A percentile compares a stretch with the other conserved stretches of the same genome.
Conservation (phyloP, 2,113 vertebrate species). For the Syngnathus floridae region DNA sequence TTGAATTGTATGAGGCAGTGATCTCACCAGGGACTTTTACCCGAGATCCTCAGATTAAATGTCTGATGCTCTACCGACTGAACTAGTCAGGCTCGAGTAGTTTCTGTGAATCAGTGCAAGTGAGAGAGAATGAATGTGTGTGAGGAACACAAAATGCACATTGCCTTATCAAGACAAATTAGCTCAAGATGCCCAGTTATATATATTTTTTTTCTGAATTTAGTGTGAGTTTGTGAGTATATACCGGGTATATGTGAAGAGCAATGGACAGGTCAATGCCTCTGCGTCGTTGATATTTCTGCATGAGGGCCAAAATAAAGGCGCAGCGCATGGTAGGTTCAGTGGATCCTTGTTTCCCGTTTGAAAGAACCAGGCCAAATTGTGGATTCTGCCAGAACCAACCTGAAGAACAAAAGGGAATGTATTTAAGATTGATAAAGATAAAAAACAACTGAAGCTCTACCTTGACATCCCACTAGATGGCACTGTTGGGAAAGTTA, state of each 20-base stretch:
- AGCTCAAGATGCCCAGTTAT: no score
- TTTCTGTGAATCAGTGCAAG: no score
- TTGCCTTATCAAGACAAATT: no score
- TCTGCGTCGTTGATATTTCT: conserved; percentile 61
- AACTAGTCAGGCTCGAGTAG: conserved; percentile 40
- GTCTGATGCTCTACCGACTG: neutral
- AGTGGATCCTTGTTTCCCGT: conserved; percentile 26
- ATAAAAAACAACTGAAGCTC: no score
- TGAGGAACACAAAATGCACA: no score
- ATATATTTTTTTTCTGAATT: no score
- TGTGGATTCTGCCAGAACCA: conserved; percentile 69
- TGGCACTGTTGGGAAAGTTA: no score
- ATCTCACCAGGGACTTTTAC: neutral
- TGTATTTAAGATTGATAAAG: no score
- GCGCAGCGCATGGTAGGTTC: conserved; percentile 52
- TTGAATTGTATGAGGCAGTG: no score
- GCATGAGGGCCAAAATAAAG: conserved; percentile 73
- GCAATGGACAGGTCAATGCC: conserved; percentile 39
- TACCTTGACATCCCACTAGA: no score
- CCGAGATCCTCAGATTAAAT: neutral
- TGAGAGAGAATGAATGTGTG: neutral
- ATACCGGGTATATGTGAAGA: conserved; percentile 64
- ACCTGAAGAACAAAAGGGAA: conserved; percentile 33
- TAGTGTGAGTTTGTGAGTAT: neutral
- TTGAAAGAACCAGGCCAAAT: conserved; percentile 55